Conservation (phyloP, 2,797 vertebrate species). For the Pogoniulus pusillus region DNA sequence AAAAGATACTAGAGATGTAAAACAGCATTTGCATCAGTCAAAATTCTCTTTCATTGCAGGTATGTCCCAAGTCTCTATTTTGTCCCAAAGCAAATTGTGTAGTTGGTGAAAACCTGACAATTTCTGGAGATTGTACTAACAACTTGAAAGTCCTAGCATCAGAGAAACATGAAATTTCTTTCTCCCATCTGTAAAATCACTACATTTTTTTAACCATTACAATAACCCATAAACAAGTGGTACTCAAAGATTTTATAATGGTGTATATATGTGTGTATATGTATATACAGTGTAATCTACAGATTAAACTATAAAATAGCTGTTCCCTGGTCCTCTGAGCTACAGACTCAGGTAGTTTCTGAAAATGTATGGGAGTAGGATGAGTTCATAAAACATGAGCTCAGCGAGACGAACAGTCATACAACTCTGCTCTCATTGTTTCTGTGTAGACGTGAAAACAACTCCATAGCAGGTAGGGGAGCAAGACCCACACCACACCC, state of each 20-base stretch:
- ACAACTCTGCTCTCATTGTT: accelerated
- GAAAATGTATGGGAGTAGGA: neutral
- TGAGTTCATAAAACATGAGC: neutral
- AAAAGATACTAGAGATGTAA: neutral
- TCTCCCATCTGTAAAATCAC: neutral
- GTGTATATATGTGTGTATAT: too few relatives aligned
- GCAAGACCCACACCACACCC: neutral
- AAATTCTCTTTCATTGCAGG: neutral
- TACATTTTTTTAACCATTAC: neutral
- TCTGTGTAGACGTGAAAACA: neutral
- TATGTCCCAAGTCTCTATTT: neutral
- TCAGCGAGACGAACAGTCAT: accelerated
- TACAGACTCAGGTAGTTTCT: neutral
- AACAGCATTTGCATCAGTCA: neutral
- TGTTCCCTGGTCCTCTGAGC: neutral
- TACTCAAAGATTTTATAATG: neutral
- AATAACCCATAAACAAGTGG: neutral
- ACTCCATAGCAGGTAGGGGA: neutral
- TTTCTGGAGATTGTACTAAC: neutral
- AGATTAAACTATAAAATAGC: neutral
- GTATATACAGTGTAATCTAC: neutral
- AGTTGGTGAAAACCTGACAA: neutral
- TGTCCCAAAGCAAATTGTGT: neutral
- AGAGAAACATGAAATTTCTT: neutral
- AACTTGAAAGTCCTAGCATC: neutral